Evolutionary conservation across 2,888 invertebrate species (phyloP).

Genomic region (Argyresthia goedartella): DNA sequence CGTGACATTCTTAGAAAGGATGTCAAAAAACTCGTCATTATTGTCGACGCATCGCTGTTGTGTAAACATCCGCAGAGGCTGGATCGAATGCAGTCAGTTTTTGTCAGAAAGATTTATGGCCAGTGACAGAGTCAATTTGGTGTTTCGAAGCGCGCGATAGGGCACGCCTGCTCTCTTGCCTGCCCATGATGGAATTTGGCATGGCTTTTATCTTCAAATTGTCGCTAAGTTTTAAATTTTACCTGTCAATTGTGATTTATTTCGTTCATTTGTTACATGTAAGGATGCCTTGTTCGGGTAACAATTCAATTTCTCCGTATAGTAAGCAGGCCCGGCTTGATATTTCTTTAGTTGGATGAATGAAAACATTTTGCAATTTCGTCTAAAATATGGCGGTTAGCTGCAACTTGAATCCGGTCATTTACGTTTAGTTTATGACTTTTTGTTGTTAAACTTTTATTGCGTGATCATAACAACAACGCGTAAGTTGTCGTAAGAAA

Average conservation of each 20-base stretch:
- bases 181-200: constrained; percentile 49
- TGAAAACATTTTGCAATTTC: background rate
- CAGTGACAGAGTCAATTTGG: constrained; percentile 68
- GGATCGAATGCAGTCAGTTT: constrained; percentile 35
- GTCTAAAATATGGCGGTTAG: background rate
- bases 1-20: constrained; percentile 28
- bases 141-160: constrained; percentile 42
- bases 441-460: background rate
- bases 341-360: background rate
- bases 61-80: constrained; percentile 50
- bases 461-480: background rate
- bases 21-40: constrained; percentile 27
- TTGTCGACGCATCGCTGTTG: constrained; percentile 33
- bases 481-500: background rate
- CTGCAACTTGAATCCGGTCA: background rate
- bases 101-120: constrained; percentile 57
- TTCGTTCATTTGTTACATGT: constrained; percentile 34
- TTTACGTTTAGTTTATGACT: background rate
- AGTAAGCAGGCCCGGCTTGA: constrained; percentile 6
- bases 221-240: constrained; percentile 58
- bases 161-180: constrained; percentile 34
- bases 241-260: constrained; percentile 63
- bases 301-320: constrained; percentile 56
- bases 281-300: constrained; percentile 16
- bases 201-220: constrained; percentile 56